Percentiles rank a stretch among this genome's conserved stretches.
These are phyloP conservation scores for Pollachius pollachius DNA, from an alignment of 2,113 vertebrate genomes.

Conservation along the genomic window DNA sequence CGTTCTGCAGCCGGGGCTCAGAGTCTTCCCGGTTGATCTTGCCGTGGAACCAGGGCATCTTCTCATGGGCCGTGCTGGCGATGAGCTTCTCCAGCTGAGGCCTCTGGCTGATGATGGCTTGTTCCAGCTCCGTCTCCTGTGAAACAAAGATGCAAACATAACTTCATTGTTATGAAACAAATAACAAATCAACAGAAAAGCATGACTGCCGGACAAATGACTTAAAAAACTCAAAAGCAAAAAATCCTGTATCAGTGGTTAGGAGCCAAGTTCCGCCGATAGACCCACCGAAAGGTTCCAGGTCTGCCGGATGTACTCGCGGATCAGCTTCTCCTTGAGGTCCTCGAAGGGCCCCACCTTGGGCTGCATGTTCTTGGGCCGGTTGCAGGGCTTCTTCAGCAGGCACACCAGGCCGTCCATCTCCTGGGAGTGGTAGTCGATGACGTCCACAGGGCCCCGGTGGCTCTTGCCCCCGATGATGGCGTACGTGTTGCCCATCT, in stretches of 20 bases:
- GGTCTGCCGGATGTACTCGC: slow-evolving; percentile 88
- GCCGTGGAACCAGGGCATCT: slow-evolving; percentile 97
- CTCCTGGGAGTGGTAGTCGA: slow-evolving; percentile 88
- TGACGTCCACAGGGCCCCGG: slow-evolving; percentile 80
- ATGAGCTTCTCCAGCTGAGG: slow-evolving; percentile 95
- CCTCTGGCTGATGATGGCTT: slow-evolving; percentile 96
- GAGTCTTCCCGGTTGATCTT: slow-evolving; percentile 84
- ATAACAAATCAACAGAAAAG: too few relatives aligned
- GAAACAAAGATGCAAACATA: slow-evolving; percentile 3
- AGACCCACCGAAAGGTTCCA: slow-evolving; percentile 89
- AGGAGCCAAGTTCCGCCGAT: too few relatives aligned
- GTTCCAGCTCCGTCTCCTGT: slow-evolving; percentile 89
- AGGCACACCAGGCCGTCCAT: slow-evolving; percentile 86
- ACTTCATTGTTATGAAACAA: too few relatives aligned
- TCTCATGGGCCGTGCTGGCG: slow-evolving; percentile 91
- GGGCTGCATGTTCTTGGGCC: slow-evolving; percentile 84
- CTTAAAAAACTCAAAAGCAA: too few relatives aligned
- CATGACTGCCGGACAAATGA: too few relatives aligned
- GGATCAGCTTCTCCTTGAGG: slow-evolving; percentile 91
- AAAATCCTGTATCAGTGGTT: too few relatives aligned
- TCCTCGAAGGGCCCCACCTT: slow-evolving; percentile 94
- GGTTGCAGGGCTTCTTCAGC: slow-evolving; percentile 82
- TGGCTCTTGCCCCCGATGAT: slow-evolving; percentile 89
- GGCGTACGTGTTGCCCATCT: slow-evolving; percentile 83
- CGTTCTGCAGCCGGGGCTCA: slow-evolving; percentile 80